phyloP scores from a whole-genome alignment of 2,113 vertebrate species.

The Kryptolebias marmoratus region DNA sequence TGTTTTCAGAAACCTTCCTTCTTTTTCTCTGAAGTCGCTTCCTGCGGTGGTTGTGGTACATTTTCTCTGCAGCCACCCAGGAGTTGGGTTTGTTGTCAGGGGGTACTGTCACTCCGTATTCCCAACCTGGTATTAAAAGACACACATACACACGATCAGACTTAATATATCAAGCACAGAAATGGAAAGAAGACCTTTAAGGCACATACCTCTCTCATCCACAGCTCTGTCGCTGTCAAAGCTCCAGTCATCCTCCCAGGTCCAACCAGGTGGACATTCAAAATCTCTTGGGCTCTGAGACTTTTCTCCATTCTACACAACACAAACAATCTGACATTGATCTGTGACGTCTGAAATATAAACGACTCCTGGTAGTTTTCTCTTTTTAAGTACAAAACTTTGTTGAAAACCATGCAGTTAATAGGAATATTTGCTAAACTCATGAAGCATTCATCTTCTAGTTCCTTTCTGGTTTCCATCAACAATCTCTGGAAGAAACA shows the following conservation, averaged over 20 bases:
- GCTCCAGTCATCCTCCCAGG: conserved; percentile 91
- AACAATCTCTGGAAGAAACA: too few species aligned
- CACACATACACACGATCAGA: background rate
- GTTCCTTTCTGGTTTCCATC: too few species aligned
- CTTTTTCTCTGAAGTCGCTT: conserved; percentile 87
- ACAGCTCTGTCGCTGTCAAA: conserved; percentile 94
- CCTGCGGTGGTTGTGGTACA: conserved; percentile 95
- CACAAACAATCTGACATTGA: background rate
- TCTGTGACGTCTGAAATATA: background rate
- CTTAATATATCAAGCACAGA: background rate
- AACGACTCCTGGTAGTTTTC: background rate
- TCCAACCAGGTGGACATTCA: conserved; percentile 91
- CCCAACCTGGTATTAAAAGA: conserved; percentile 86
- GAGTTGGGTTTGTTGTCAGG: conserved; percentile 92
- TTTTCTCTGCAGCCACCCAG: conserved; percentile 96
- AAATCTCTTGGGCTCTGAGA: conserved; percentile 81
- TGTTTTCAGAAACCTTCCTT: conserved; percentile 80
- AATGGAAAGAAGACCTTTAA: background rate
- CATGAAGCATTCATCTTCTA: too few species aligned
- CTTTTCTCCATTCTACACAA: conserved; percentile 92
- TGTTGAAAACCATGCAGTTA: too few species aligned
- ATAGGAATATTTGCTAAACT: too few species aligned
- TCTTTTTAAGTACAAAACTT: too few species aligned
- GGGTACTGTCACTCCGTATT: conserved; percentile 95
- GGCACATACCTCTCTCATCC: conserved; percentile 89